These are phyloP conservation scores for Acanthosepion esculentum DNA, from an alignment of 2,888 invertebrate genomes.

Conservation along the genomic window DNA sequence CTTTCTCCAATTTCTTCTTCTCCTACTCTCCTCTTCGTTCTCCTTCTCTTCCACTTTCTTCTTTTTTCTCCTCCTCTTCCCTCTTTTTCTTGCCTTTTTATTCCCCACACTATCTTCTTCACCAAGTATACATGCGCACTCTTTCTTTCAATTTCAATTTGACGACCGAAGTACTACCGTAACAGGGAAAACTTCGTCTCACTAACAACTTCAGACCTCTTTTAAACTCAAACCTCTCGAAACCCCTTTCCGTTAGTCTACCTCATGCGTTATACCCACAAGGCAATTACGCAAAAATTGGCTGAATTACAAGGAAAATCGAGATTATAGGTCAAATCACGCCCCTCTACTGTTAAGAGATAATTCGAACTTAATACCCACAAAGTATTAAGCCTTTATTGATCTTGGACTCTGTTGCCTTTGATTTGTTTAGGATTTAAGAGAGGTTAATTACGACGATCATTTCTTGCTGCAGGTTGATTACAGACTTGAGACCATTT, in stretches of 20 bases:
- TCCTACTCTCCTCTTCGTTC: too few species aligned
- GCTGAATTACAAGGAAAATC: neutral
- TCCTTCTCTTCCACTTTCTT: too few species aligned
- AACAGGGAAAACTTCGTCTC: too few species aligned
- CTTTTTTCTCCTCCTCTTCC: too few species aligned
- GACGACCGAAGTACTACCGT: too few species aligned
- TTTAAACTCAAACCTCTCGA: neutral
- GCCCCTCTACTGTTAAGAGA: neutral
- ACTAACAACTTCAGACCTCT: neutral
- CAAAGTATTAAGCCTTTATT: neutral
- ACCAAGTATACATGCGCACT: too few species aligned
- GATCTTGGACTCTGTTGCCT: neutral
- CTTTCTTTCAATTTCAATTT: too few species aligned
- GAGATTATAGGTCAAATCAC: neutral
- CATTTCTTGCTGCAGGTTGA: neutral
- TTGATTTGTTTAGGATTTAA: slow-evolving; percentile 13
- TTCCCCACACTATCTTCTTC: too few species aligned
- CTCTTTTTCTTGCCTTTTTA: too few species aligned
- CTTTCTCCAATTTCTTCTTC: too few species aligned
- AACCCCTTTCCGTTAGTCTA: neutral
- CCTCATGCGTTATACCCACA: neutral
- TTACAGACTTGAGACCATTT: neutral
- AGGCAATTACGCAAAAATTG: neutral
- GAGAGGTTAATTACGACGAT: neutral
- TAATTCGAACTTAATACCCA: neutral